phyloP scores from a whole-genome alignment of 2,797 vertebrate species.

The Sternarchorhynchus goeldii region DNA sequence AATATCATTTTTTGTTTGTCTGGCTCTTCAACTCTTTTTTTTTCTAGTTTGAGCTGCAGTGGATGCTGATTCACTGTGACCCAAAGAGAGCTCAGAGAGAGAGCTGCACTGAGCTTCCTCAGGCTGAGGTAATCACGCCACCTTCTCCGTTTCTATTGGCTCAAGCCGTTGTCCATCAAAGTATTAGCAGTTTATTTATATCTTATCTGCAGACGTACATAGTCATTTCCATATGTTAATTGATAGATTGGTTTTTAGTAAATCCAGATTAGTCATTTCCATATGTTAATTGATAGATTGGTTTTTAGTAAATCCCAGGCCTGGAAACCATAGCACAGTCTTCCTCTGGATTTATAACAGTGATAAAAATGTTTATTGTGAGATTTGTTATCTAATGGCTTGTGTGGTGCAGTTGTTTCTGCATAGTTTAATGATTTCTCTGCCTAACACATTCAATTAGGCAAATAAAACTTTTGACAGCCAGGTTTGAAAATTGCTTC shows the following conservation, averaged over 20 bases:
- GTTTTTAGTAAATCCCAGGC: neutral
- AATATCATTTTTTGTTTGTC: neutral
- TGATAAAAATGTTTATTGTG: too few species aligned
- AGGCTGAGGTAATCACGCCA: constrained; percentile 71
- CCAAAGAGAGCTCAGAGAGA: constrained; percentile 82
- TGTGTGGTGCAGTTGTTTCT: too few species aligned
- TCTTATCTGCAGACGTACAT: neutral
- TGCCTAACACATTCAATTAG: too few species aligned
- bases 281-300: neutral
- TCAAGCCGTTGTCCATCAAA: neutral
- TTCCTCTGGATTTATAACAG: neutral
- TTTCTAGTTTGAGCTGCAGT: constrained; percentile 81
- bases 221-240: neutral
- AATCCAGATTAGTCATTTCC: neutral
- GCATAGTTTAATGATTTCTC: too few species aligned
- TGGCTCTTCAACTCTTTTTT: neutral
- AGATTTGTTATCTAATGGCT: too few species aligned
- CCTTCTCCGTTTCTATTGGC: constrained; percentile 6
- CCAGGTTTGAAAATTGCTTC: too few species aligned
- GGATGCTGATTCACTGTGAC: constrained; percentile 86
- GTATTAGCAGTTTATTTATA: neutral
- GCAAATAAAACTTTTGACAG: too few species aligned
- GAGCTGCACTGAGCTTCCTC: constrained; percentile 79
- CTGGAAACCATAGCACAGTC: neutral
- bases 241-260: neutral